These are phyloP conservation scores for Cepphus grylle DNA, from an alignment of 2,113 vertebrate species.

Conservation along the genomic window DNA sequence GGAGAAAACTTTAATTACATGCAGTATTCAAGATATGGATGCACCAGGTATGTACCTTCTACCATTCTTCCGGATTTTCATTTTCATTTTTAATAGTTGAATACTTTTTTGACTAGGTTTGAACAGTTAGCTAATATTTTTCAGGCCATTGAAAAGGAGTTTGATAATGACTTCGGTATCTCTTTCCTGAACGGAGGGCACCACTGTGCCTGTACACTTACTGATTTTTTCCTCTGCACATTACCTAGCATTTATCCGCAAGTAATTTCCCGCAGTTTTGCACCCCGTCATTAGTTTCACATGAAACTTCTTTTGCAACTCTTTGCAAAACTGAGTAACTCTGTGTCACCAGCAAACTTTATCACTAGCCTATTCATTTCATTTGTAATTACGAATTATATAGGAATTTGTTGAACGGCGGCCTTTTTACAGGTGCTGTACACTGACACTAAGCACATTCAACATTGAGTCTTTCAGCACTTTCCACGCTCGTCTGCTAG, in stretches of 20 bases:
- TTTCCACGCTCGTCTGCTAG: not conserved
- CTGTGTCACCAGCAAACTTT: not conserved
- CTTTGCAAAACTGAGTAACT: not conserved
- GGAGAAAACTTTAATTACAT: not conserved
- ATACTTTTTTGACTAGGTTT: not conserved
- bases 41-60: not conserved
- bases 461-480: not conserved
- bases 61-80: not conserved
- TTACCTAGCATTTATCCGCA: not conserved
- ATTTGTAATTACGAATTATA: not conserved
- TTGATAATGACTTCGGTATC: not conserved
- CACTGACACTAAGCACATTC: not conserved
- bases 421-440: not conserved
- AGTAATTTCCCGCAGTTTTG: not conserved
- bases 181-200: not conserved
- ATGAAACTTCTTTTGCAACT: not conserved
- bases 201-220: not conserved
- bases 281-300: not conserved
- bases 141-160: not conserved
- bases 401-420: not conserved
- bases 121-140: not conserved
- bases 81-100: not conserved
- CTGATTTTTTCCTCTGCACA: not conserved
- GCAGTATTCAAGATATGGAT: not conserved
- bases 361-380: not conserved